These are phyloP conservation scores for Phycodurus eques DNA, from an alignment of 2,113 vertebrate species.

Conservation along the genomic window DNA sequence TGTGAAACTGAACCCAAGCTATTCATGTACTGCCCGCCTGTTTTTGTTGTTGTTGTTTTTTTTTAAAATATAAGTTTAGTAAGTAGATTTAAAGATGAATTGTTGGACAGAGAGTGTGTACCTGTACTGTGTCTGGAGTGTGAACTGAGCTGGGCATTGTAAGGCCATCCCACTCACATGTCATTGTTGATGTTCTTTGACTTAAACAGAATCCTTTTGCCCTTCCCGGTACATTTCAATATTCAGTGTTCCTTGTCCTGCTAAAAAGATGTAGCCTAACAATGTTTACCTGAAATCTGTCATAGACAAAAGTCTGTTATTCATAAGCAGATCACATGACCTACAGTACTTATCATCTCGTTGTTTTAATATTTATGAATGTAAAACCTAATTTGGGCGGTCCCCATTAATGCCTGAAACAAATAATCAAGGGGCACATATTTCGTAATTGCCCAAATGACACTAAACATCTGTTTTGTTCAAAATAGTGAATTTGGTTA, in stretches of 20 bases:
- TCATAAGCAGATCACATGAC: constrained; percentile 21
- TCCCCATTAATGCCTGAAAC: constrained; percentile 35
- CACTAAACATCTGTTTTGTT: constrained; percentile 33
- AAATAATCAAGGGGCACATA: constrained; percentile 41
- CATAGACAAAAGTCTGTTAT: constrained; percentile 16
- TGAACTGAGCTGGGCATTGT: neutral
- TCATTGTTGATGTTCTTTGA: neutral
- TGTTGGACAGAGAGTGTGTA: neutral
- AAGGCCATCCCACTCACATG: neutral
- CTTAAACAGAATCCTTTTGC: constrained; percentile 13
- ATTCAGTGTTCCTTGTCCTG: constrained; percentile 1
- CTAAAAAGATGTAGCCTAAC: constrained; percentile 27
- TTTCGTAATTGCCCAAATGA: constrained; percentile 37
- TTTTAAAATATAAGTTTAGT: neutral
- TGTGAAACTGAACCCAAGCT: constrained; percentile 45
- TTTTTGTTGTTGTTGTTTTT: constrained; percentile 19
- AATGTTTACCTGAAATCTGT: constrained; percentile 28
- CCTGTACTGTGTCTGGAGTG: too few species aligned
- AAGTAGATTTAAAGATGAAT: neutral
- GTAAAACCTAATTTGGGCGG: constrained; percentile 38
- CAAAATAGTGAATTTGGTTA: constrained; percentile 21
- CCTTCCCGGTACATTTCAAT: constrained; percentile 9
- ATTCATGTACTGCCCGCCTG: constrained; percentile 24
- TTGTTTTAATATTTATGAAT: constrained; percentile 53
- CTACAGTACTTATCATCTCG: constrained; percentile 15